Percentiles rank a stretch among this genome's conserved stretches.
Conservation (phyloP, 2,888 invertebrate genomes). For the Ophion costatus region DNA sequence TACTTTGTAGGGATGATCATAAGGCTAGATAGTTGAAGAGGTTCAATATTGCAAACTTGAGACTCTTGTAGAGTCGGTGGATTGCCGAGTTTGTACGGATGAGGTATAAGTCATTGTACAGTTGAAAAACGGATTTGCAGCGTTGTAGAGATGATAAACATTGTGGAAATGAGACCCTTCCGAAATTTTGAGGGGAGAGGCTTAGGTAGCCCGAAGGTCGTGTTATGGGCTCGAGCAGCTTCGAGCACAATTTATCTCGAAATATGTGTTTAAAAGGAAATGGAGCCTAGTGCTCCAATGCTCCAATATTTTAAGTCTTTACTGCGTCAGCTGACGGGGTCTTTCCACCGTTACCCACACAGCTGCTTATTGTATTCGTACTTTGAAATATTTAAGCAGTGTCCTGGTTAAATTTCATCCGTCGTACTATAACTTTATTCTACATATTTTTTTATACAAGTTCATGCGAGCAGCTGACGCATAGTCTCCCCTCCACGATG, state of each 20-base stretch:
- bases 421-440: conserved; percentile 3
- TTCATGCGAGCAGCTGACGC: conserved; percentile 48
- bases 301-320: conserved; percentile 7
- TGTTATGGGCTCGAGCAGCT: conserved; percentile 11
- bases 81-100: too few relatives aligned
- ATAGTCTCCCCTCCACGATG: conserved; percentile 31
- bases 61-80: too few relatives aligned
- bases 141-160: too few relatives aligned
- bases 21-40: too few relatives aligned
- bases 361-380: conserved; percentile 16
- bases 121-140: too few relatives aligned
- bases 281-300: background rate
- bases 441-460: conserved; percentile 28
- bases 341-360: conserved; percentile 1
- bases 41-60: too few relatives aligned
- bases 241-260: background rate
- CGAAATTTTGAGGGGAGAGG: conserved; percentile 10
- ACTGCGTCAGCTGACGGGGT: conserved; percentile 31
- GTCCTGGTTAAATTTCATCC: background rate
- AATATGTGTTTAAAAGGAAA: conserved; percentile 6
- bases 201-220: conserved; percentile 23
- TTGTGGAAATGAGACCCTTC: too few relatives aligned
- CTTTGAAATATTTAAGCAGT: background rate
- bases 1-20: too few relatives aligned
- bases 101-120: too few relatives aligned